Evolutionary conservation across 2,888 invertebrate genomes (phyloP).

Genomic region (Strigamia maritima): DNA sequence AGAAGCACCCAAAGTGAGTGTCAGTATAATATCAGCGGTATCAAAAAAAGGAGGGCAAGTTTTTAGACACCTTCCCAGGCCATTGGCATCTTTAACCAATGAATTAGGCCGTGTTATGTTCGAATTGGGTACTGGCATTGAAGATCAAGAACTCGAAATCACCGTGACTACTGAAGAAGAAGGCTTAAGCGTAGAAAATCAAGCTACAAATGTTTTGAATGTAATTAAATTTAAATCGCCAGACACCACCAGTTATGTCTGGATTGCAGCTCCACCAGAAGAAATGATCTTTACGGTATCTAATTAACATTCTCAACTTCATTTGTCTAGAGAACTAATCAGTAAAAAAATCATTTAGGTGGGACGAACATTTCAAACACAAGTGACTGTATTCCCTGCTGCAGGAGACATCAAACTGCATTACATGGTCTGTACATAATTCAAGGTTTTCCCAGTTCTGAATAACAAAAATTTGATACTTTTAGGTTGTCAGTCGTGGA

Average conservation of each 20-base stretch:
- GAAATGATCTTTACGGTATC: neutral
- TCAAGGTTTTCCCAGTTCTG: neutral
- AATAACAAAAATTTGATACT: neutral
- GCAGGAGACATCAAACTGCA: neutral
- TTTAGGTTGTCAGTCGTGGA: conserved; percentile 35
- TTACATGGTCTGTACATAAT: neutral
- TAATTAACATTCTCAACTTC: no score
- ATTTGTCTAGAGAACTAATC: neutral
- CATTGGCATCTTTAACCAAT: neutral
- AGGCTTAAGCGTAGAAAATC: neutral
- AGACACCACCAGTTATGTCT: neutral
- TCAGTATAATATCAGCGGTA: neutral
- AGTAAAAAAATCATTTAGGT: neutral
- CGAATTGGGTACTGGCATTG: conserved; percentile 11
- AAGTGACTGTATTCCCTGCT: conserved; percentile 20
- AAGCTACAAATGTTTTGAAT: neutral
- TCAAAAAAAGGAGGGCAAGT: neutral
- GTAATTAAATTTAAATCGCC: neutral
- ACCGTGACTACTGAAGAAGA: conserved; percentile 25
- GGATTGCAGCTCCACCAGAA: conserved; percentile 25
- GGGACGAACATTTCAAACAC: conserved; percentile 21
- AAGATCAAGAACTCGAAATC: neutral
- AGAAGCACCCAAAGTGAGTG: neutral
- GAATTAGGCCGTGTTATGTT: neutral
- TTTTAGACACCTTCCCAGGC: neutral